Evolutionary conservation across 2,113 vertebrate species (phyloP).

Genomic region (Gallinago undulata): DNA sequence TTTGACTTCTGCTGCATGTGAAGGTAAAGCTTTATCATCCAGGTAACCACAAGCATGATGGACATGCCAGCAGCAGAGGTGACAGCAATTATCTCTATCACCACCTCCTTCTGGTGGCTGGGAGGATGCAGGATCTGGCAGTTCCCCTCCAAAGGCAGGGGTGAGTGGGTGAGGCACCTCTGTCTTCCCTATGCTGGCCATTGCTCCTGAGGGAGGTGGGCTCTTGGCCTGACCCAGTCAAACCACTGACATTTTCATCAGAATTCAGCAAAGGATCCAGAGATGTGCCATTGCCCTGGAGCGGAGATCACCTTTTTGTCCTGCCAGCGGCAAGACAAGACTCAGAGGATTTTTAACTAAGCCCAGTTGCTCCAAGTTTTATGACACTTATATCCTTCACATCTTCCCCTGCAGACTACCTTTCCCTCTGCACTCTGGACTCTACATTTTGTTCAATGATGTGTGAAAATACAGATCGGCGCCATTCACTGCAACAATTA

Average conservation of each 20-base stretch:
- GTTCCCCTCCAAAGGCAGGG: background rate
- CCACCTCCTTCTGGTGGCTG: background rate
- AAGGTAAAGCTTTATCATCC: background rate
- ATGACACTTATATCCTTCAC: background rate
- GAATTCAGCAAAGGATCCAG: background rate
- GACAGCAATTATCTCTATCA: background rate
- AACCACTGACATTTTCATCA: background rate
- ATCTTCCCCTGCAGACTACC: background rate
- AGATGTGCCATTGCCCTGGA: rapidly evolving
- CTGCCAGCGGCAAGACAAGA: background rate
- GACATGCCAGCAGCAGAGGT: background rate
- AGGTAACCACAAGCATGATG: rapidly evolving
- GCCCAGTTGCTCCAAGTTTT: background rate
- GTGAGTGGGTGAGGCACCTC: background rate
- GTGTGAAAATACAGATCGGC: background rate
- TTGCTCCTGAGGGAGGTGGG: background rate
- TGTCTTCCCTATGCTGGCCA: background rate
- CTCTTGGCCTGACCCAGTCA: background rate
- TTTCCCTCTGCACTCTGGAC: background rate
- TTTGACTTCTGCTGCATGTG: background rate
- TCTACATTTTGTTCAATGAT: background rate
- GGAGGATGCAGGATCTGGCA: background rate
- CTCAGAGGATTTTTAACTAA: background rate
- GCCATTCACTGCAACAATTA: background rate
- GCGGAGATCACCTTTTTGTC: background rate